Conservation (phyloP, 1,140 invertebrate species). For the Zophobas atratus region DNA sequence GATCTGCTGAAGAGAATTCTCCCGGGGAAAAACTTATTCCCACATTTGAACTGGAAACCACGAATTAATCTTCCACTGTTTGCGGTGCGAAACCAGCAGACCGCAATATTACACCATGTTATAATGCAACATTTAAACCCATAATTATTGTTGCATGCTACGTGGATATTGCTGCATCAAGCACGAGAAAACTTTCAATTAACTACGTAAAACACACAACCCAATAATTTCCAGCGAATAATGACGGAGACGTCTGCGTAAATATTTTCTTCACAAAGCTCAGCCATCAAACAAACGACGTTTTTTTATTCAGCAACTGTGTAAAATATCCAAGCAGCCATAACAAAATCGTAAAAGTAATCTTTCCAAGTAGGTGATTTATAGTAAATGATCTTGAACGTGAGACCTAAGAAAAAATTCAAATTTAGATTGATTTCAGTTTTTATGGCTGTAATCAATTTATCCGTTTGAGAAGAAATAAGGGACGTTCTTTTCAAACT, state of each 20-base stretch:
- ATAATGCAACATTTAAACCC: too few relatives aligned
- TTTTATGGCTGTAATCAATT: background rate
- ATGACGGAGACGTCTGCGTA: too few relatives aligned
- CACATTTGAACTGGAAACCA: background rate
- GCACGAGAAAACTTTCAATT: too few relatives aligned
- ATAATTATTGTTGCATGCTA: too few relatives aligned
- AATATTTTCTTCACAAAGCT: too few relatives aligned
- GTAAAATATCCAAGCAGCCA: background rate
- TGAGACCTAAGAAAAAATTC: background rate
- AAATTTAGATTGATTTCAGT: background rate
- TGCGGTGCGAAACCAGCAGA: background rate
- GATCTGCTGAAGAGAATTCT: background rate
- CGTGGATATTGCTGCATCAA: too few relatives aligned
- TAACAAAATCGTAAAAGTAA: background rate
- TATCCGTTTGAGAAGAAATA: background rate
- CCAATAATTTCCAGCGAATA: too few relatives aligned
- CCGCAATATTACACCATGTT: too few relatives aligned
- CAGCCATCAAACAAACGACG: background rate
- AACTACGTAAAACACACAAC: too few relatives aligned
- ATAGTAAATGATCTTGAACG: background rate
- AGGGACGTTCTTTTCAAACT: too few relatives aligned
- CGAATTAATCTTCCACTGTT: slow-evolving; percentile 5
- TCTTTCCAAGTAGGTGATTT: background rate
- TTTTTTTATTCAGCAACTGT: background rate
- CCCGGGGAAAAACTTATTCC: background rate